These are phyloP conservation scores for Knipowitschia caucasica DNA, from an alignment of 2,797 vertebrate species.

Conservation along the genomic window DNA sequence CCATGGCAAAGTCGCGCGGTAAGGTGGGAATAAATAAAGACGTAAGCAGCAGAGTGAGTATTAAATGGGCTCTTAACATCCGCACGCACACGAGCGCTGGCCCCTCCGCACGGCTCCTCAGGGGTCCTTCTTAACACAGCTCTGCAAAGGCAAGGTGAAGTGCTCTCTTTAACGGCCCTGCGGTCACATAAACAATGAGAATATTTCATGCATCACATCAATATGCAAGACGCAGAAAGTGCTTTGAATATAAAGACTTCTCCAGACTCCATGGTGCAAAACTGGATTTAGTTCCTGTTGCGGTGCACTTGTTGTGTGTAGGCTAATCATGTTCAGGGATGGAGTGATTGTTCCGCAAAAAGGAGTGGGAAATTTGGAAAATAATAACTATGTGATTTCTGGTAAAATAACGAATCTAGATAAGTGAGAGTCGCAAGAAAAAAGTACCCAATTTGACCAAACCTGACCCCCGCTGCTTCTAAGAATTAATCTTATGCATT, in stretches of 20 bases:
- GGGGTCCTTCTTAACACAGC: constrained; percentile 26
- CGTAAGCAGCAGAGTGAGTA: constrained; percentile 50
- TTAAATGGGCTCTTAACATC: constrained; percentile 28
- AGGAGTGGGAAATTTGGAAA: too few relatives aligned
- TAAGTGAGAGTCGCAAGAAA: too few relatives aligned
- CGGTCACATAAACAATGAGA: not conserved
- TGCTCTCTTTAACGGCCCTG: constrained; percentile 25
- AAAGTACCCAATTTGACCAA: too few relatives aligned
- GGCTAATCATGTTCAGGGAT: too few relatives aligned
- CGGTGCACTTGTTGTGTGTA: too few relatives aligned
- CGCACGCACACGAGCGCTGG: constrained; percentile 5
- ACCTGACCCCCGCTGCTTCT: too few relatives aligned
- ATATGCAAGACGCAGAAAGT: constrained; percentile 1
- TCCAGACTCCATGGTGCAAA: not conserved
- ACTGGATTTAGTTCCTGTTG: too few relatives aligned
- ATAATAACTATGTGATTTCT: too few relatives aligned
- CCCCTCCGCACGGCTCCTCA: constrained; percentile 24
- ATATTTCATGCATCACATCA: constrained; percentile 13
- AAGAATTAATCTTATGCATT: too few relatives aligned
- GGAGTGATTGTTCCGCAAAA: too few relatives aligned
- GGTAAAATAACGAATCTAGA: too few relatives aligned
- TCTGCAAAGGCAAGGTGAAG: constrained; percentile 22
- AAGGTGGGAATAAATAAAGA: constrained; percentile 62
- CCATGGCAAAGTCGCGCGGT: constrained; percentile 58
- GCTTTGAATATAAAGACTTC: constrained; percentile 1